Conservation (phyloP, 1,140 invertebrate species). For the Drosophila albomicans region DNA sequence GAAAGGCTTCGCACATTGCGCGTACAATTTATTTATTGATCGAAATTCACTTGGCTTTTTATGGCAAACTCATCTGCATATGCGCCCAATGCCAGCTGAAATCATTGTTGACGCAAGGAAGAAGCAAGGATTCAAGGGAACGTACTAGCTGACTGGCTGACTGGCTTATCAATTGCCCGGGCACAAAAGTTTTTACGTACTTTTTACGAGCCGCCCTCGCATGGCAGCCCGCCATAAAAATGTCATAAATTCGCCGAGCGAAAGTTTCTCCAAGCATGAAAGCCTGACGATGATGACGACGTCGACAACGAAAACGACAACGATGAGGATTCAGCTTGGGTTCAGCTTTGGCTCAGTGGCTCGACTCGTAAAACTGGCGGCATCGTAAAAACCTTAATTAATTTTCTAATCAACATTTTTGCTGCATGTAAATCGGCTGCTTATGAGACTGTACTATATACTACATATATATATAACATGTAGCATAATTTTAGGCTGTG, state of each 20-base stretch:
- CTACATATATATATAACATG: slow-evolving; percentile 35
- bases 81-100: slow-evolving; percentile 36
- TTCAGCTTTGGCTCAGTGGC: slow-evolving; percentile 26
- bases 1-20: slow-evolving; percentile 74
- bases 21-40: slow-evolving; percentile 73
- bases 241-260: slow-evolving; percentile 79
- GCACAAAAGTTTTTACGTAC: slow-evolving; percentile 73
- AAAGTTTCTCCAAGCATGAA: slow-evolving; percentile 67
- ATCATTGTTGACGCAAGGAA: slow-evolving; percentile 15
- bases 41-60: slow-evolving; percentile 61
- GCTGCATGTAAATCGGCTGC: slow-evolving; percentile 81
- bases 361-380: slow-evolving; percentile 54
- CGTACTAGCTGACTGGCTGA: slow-evolving; percentile 14
- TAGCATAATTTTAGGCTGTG: slow-evolving; percentile 66
- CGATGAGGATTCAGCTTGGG: slow-evolving; percentile 28
- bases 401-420: slow-evolving; percentile 84
- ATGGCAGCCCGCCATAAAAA: slow-evolving; percentile 81
- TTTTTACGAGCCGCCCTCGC: slow-evolving; percentile 74
- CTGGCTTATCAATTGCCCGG: slow-evolving; percentile 60
- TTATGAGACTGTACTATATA: slow-evolving; percentile 45
- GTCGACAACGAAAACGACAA: neutral
- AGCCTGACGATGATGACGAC: slow-evolving; percentile 39
- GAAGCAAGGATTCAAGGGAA: slow-evolving; percentile 5
- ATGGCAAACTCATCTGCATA: slow-evolving; percentile 77
- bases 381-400: slow-evolving; percentile 83